Evolutionary conservation across 2,113 vertebrate genomes (phyloP).

Genomic region (Ptilorrhoa leucosticta): DNA sequence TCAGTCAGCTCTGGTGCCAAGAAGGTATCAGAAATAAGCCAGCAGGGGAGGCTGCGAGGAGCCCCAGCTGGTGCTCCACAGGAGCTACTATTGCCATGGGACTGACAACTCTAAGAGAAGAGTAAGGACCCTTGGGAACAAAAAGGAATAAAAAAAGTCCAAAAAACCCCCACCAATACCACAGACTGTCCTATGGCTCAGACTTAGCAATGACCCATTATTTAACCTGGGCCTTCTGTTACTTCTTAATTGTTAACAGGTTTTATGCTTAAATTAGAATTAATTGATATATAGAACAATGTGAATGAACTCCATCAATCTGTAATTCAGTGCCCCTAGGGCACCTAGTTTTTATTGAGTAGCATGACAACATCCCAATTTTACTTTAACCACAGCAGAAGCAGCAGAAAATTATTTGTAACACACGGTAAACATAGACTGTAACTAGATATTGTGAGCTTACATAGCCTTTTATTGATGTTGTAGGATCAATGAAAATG

Average conservation of each 20-base stretch:
- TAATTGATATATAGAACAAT: neutral
- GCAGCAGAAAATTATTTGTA: neutral
- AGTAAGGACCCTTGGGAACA: neutral
- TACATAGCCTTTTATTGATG: neutral
- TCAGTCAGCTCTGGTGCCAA: slow-evolving; percentile 8
- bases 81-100: neutral
- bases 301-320: neutral
- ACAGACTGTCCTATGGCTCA: neutral
- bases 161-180: neutral
- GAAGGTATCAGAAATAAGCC: neutral
- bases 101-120: neutral
- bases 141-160: neutral
- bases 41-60: neutral
- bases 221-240: neutral
- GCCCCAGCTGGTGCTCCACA: neutral
- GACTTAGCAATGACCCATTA: neutral
- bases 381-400: neutral
- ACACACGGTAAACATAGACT: neutral
- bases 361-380: neutral
- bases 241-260: neutral
- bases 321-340: neutral
- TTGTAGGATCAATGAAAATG: neutral
- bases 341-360: neutral
- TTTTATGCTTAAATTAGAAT: slow-evolving; percentile 6
- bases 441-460: neutral